These are phyloP conservation scores for Augiades crinisus DNA, from an alignment of 2,888 invertebrate species.

Conservation along the genomic window DNA sequence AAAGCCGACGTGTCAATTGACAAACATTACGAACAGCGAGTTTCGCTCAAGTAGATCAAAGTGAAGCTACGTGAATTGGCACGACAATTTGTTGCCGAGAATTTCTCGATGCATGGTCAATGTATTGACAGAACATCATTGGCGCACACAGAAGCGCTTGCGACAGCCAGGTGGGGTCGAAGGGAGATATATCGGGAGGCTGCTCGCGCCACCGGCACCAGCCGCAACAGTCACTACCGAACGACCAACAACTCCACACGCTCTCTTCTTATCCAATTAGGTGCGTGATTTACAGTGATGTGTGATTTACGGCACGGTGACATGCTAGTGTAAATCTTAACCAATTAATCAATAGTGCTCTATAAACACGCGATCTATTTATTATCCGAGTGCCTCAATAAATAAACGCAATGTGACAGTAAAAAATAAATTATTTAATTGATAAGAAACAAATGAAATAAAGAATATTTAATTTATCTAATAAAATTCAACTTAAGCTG, in stretches of 20 bases:
- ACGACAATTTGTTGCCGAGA: constrained; percentile 58
- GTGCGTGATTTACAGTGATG: constrained; percentile 48
- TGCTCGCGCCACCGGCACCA: constrained; percentile 52
- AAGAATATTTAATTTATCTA: no score
- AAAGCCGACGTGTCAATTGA: constrained; percentile 34
- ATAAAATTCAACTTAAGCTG: no score
- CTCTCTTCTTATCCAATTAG: constrained; percentile 62
- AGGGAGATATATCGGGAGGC: constrained; percentile 76
- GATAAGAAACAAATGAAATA: background rate
- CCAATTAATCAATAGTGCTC: constrained; percentile 4
- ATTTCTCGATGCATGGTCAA: constrained; percentile 66
- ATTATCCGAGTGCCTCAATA: background rate
- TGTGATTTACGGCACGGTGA: constrained; percentile 31
- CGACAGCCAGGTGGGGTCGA: constrained; percentile 74
- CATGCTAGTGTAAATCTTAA: constrained; percentile 1
- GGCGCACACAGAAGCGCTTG: constrained; percentile 59
- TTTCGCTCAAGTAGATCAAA: constrained; percentile 36
- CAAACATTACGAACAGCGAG: constrained; percentile 31
- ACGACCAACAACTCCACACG: constrained; percentile 73
- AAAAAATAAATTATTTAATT: constrained; percentile 1
- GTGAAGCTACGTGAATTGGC: constrained; percentile 55
- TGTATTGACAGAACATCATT: constrained; percentile 78
- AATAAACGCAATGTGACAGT: constrained; percentile 2
- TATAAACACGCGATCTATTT: background rate
- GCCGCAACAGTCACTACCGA: constrained; percentile 65